Evolutionary conservation across 2,888 invertebrate species (phyloP).

Genomic region (Nebria brevicollis): DNA sequence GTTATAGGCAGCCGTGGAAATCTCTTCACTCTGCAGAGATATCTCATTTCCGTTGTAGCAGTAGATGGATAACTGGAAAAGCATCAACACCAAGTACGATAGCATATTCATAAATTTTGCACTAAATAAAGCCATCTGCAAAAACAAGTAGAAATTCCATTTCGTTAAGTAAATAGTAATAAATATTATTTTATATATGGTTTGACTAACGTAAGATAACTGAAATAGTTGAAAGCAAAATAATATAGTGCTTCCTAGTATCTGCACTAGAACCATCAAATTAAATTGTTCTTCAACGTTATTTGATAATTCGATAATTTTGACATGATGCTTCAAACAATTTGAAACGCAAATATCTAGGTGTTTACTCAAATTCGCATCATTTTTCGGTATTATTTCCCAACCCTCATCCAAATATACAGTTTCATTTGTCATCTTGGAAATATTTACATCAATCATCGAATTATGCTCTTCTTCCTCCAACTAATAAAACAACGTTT

Average conservation of each 20-base stretch:
- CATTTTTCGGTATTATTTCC: slow-evolving; percentile 33
- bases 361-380: slow-evolving; percentile 24
- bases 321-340: slow-evolving; percentile 30
- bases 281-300: slow-evolving; percentile 41
- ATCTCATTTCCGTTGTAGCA: slow-evolving; percentile 53
- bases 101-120: slow-evolving; percentile 50
- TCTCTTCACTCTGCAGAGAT: slow-evolving; percentile 50
- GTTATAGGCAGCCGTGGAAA: slow-evolving; percentile 52
- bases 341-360: slow-evolving; percentile 32
- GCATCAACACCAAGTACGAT: slow-evolving; percentile 49
- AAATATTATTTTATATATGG: no score
- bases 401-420: slow-evolving; percentile 22
- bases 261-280: slow-evolving; percentile 34
- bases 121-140: slow-evolving; percentile 48
- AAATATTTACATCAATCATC: slow-evolving; percentile 8
- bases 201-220: slow-evolving; percentile 19
- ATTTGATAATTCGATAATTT: slow-evolving; percentile 29
- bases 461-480: neutral
- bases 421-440: no score
- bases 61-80: slow-evolving; percentile 51
- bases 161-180: no score
- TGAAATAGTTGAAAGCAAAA: slow-evolving; percentile 36
- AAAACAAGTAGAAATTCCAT: neutral
- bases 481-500: neutral
- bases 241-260: slow-evolving; percentile 33